Percentiles rank a stretch among this genome's conserved stretches.
Conservation (phyloP, 2,888 invertebrate species). For the Standfussiana lucernea region DNA sequence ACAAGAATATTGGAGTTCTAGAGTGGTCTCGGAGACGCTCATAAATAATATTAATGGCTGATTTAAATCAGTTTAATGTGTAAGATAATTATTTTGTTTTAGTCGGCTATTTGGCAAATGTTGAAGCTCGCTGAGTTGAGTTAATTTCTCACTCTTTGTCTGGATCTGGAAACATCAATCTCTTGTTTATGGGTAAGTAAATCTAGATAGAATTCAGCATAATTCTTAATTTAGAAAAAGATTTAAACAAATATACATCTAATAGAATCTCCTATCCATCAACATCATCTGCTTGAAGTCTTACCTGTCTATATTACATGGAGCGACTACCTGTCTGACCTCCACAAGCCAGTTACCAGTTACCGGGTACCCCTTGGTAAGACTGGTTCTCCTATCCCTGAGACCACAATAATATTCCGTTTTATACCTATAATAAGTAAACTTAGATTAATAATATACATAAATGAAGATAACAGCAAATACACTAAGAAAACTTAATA, state of each 20-base stretch:
- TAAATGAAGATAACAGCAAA: conserved; percentile 12
- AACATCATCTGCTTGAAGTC: no score
- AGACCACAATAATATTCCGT: neutral
- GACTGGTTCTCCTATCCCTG: neutral
- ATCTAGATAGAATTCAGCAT: neutral
- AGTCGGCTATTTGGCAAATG: neutral
- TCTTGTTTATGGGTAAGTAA: neutral
- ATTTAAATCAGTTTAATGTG: conserved; percentile 28
- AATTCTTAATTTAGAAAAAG: neutral
- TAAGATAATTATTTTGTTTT: conserved; percentile 7
- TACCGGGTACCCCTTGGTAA: no score
- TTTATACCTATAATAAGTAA: conserved; percentile 7
- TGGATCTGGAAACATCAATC: neutral
- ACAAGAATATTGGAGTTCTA: conserved; percentile 9
- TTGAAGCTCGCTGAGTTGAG: neutral
- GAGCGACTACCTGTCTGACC: no score
- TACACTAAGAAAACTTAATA: neutral
- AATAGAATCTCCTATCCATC: neutral
- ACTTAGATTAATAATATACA: conserved; percentile 9
- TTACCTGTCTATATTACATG: no score
- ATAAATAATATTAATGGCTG: conserved; percentile 47
- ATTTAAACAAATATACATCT: neutral
- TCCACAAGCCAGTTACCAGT: no score
- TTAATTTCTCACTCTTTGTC: neutral
- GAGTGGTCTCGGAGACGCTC: neutral